Conservation (phyloP, 1,140 invertebrate species). For the Marisa cornuarietis region DNA sequence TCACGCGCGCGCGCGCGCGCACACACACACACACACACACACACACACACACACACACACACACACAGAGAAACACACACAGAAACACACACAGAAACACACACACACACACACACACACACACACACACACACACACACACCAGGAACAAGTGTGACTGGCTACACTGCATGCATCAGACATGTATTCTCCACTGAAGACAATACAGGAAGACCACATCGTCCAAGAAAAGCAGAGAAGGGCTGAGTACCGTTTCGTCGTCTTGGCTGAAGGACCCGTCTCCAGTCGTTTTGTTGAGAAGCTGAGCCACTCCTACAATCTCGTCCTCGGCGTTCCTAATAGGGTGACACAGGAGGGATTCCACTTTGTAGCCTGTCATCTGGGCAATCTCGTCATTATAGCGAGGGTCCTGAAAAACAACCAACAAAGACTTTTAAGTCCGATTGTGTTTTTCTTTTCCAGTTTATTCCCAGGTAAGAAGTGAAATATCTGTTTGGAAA, state of each 20-base stretch:
- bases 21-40: background rate
- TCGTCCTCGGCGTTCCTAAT: slow-evolving; percentile 95
- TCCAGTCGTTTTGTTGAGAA: slow-evolving; percentile 83
- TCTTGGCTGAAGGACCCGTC: slow-evolving; percentile 45
- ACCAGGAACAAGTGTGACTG: background rate
- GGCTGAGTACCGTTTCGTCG: slow-evolving; percentile 44
- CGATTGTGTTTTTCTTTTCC: too few relatives aligned
- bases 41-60: background rate
- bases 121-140: background rate
- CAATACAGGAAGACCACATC: background rate
- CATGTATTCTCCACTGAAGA: background rate
- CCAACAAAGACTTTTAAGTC: too few relatives aligned
- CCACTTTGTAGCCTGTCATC: slow-evolving; percentile 90
- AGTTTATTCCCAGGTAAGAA: too few relatives aligned
- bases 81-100: too few relatives aligned
- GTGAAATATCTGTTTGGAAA: too few relatives aligned
- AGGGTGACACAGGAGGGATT: slow-evolving; percentile 89
- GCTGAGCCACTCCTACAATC: slow-evolving; percentile 95
- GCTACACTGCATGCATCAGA: background rate
- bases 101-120: background rate
- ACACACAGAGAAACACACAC: too few relatives aligned
- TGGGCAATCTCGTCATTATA: slow-evolving; percentile 93
- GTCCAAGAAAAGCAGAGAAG: background rate
- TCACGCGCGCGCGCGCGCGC: too few relatives aligned
- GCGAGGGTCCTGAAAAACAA: slow-evolving; percentile 52